Evolutionary conservation across 2,888 invertebrate genomes (phyloP), one percentile per base, ranked within the genome.

Genomic region (Ennomos quercinarius): DNA sequence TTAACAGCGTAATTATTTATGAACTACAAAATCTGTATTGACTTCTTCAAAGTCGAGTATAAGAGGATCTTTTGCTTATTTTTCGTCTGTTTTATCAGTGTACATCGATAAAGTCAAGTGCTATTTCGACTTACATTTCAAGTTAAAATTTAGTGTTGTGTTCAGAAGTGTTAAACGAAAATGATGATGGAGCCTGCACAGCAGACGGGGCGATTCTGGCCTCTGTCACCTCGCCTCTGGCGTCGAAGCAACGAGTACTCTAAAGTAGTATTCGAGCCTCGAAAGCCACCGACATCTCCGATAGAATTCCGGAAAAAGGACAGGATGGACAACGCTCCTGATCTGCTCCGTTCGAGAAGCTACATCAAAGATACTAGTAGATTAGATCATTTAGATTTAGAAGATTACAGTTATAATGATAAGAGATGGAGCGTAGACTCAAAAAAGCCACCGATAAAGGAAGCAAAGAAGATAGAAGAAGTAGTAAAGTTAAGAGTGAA

Each of bases 151-250:
- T 53, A 65, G 64, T 72, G 71, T 68, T 65, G 63, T 72, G 71
- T 70, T 61, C 39, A 66, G 68, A 68, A 73, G 67, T 68, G 72
- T 73, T 63, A 66, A 74, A 73, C 67, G 50, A 89, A 86, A 81
- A 92, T 92, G 92, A 90, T 91, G 69, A 90, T 92, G 90, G 91
- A 92, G 84, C 81, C 89, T 63, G 78, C 86, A 47, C 86, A 88
- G 63, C 84, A 82, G 67, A 81, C 78, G 61, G 87, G 88, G 74
- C 84, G 89, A 27, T 89, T 92, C 64, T 92, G 92, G 92, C 91
- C 92, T 35, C 76, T 92, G 12, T 92, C 91, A 39, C 92, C 92
- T 17, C 84, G 89, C 9, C 73, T 92, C 12, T 92, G 91, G 91
- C 84, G 92, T 39, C 81, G 90, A 54, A 92, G 92, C 76, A 90